Percentiles rank a stretch among this genome's conserved stretches.
Evolutionary conservation across 2,113 vertebrate species (phyloP).

Genomic region (Corythoichthys haematopterus): DNA sequence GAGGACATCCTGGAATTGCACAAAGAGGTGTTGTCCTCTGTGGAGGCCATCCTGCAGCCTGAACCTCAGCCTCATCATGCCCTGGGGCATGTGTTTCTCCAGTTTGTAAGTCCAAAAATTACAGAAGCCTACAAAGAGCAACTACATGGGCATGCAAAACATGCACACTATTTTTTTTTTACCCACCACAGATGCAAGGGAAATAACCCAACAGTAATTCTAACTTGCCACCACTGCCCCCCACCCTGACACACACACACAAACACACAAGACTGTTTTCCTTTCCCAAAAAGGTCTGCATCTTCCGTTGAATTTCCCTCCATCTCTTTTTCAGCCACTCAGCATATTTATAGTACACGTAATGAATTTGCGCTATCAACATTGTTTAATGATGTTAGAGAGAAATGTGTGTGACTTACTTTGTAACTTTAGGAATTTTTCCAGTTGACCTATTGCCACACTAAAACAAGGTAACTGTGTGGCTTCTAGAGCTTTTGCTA

Average conservation of each 20-base stretch:
- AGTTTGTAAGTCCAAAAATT: slow-evolving; percentile 84
- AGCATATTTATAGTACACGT: neutral
- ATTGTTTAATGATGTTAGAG: no score
- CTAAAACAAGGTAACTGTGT: no score
- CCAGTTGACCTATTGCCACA: no score
- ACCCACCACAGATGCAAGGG: slow-evolving; percentile 35
- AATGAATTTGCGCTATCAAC: no score
- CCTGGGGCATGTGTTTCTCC: slow-evolving; percentile 90
- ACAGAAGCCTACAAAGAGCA: slow-evolving; percentile 8
- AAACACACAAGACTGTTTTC: slow-evolving; percentile 9
- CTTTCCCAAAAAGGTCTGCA: slow-evolving; percentile 51
- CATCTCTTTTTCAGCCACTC: slow-evolving; percentile 17
- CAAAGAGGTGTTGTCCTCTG: slow-evolving; percentile 81
- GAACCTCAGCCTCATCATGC: slow-evolving; percentile 91
- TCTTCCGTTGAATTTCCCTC: slow-evolving; percentile 52
- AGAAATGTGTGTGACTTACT: no score
- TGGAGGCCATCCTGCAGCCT: slow-evolving; percentile 86
- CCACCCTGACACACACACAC: slow-evolving; percentile 10
- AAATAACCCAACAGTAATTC: neutral
- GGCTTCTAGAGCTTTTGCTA: no score
- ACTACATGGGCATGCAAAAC: slow-evolving; percentile 2
- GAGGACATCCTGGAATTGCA: slow-evolving; percentile 95
- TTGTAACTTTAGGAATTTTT: no score
- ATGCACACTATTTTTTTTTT: slow-evolving; percentile 24
- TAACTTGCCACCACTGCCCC: neutral